Evolutionary conservation across 2,797 vertebrate genomes (phyloP), one percentile per base, ranked within the genome.

Genomic region (Acipenser ruthenus): DNA sequence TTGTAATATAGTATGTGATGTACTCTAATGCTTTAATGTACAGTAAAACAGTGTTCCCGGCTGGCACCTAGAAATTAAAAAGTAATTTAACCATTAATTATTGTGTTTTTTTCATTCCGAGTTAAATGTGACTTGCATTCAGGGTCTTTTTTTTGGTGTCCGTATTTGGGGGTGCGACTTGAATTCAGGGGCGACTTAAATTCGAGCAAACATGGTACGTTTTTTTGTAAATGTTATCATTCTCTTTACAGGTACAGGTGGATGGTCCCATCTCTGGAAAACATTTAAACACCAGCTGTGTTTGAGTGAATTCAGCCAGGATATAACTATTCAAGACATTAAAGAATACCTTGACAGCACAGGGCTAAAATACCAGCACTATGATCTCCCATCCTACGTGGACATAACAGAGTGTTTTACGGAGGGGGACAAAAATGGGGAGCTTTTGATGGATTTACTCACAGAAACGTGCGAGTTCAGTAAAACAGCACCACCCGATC

Each of bases 371-470:
- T 94, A 93, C 73, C 78, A 86, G 66, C 77, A 73, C 66, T 82
- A 88, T 0, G 86, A 90, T 66, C 82, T 96, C 64, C 81, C 79
- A 2, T 96, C 94, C 47, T 77, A 89, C 37, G 78, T 97, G 88
- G 94, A 98, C 58, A 95, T 99, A 80, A 94, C 90, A 0, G 93
- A 94, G 77, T 97, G 94, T 76, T 98, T 98, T 78, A 77, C 68
- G 5, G 86, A 92, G 52, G 93, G 93, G 0, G 85, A 91, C 67
- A 79, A 84, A 74, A 87, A 87, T 2, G 95, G 95, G 67, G 94
- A 94, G 62, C 77, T 96, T 53, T 77, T 99, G 76, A 84, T 93
- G 66, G 95, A 99, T 76, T 97, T 97, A 76, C 86, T 97, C 75
- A 97, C 95, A 0, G 89, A 95, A 82, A 90, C 90, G 10, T 67